These are phyloP conservation scores for Tromatobia lineatoria DNA, from an alignment of 2,888 invertebrate genomes.

Conservation along the genomic window DNA sequence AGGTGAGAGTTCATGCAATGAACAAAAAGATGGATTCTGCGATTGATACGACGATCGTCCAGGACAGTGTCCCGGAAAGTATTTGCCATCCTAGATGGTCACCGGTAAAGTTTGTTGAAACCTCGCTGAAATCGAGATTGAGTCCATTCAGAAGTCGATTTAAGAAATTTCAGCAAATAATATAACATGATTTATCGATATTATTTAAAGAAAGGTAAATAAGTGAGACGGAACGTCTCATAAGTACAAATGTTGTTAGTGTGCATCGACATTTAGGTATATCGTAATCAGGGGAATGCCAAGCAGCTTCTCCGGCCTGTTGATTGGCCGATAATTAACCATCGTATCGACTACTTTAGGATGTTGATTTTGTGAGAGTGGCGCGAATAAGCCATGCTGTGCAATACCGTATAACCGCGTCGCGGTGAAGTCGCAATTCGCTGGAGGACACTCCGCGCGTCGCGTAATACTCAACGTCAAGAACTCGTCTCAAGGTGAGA, in stretches of 20 bases:
- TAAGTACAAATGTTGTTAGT: background rate
- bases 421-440: conserved; percentile 40
- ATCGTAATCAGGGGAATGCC: conserved; percentile 50
- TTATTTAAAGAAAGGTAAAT: too few species aligned
- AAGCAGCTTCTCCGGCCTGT: conserved; percentile 32
- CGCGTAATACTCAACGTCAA: conserved; percentile 40
- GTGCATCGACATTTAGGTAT: conserved; percentile 12
- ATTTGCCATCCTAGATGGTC: too few species aligned
- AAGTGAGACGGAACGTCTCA: background rate
- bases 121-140: too few species aligned
- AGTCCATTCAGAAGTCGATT: too few species aligned
- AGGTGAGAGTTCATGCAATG: too few species aligned
- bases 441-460: conserved; percentile 33
- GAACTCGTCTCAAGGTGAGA: conserved; percentile 52
- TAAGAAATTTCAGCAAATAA: too few species aligned
- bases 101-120: too few species aligned
- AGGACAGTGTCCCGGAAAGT: too few species aligned
- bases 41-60: too few species aligned
- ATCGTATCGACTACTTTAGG: conserved; percentile 43
- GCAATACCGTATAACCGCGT: conserved; percentile 22
- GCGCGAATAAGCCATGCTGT: background rate
- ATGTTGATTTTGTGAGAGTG: background rate
- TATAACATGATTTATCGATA: too few species aligned
- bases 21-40: too few species aligned
- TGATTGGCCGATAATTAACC: conserved; percentile 62